Evolutionary conservation across 2,797 vertebrate species (phyloP).

Genomic region (Manis crassicaudata): DNA sequence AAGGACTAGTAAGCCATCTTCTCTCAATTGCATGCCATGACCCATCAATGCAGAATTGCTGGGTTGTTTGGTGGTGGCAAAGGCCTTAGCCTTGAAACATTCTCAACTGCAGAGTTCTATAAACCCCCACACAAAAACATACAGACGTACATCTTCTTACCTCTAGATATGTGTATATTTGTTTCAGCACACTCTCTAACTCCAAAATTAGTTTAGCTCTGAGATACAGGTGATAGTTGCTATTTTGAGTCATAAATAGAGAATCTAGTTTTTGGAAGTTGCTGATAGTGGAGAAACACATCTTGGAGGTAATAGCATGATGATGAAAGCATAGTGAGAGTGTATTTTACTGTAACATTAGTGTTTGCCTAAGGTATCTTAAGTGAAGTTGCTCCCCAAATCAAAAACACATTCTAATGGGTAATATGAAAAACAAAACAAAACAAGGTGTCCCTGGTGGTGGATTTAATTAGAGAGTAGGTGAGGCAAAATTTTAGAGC

Average conservation of each 20-base stretch:
- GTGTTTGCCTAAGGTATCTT: background rate
- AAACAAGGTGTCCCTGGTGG: background rate
- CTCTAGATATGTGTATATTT: background rate
- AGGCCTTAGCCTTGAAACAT: background rate
- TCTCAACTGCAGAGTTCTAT: background rate
- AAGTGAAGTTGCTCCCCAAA: background rate
- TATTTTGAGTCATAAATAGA: background rate
- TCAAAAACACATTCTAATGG: background rate
- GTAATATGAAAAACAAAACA: background rate
- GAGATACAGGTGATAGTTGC: background rate
- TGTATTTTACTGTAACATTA: background rate
- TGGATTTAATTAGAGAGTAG: background rate
- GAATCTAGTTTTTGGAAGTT: background rate
- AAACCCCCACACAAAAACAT: fast-evolving
- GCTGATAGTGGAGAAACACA: background rate
- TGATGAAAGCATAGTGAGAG: background rate
- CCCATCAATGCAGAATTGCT: background rate
- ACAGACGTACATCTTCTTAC: background rate
- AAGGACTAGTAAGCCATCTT: background rate
- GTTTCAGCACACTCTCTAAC: background rate
- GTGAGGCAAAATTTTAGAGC: background rate
- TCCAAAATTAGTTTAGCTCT: background rate
- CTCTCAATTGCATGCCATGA: background rate
- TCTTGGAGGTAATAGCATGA: background rate
- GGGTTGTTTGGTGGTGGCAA: background rate